phyloP scores from a whole-genome alignment of 1,140 invertebrate species.

The Gerris buenoi region DNA sequence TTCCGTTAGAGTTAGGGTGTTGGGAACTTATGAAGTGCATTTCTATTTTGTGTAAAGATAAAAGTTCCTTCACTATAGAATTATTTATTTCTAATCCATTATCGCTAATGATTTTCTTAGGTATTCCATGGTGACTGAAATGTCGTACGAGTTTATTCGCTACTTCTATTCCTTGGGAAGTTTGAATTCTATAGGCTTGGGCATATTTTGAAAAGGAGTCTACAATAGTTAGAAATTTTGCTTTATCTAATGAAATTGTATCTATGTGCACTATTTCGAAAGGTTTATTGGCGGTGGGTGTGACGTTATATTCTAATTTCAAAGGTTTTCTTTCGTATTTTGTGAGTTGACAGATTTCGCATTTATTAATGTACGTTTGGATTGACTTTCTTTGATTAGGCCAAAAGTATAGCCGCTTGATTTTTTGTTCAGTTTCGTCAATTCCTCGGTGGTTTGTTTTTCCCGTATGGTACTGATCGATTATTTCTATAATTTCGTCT shows the following conservation, averaged over 20 bases:
- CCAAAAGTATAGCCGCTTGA: slow-evolving; percentile 25
- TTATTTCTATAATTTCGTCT: slow-evolving; percentile 13
- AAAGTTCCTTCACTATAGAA: background rate
- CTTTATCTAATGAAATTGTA: background rate
- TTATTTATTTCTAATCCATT: background rate
- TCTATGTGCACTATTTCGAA: slow-evolving; percentile 16
- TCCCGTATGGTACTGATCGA: slow-evolving; percentile 23
- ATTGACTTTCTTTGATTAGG: slow-evolving; percentile 23
- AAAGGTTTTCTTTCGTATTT: slow-evolving; percentile 21
- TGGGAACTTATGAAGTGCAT: background rate
- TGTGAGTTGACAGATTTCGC: slow-evolving; percentile 26
- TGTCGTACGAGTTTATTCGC: background rate
- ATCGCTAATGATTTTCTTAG: background rate
- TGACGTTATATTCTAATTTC: slow-evolving; percentile 22
- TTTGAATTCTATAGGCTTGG: background rate
- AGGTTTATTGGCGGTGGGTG: slow-evolving; percentile 20
- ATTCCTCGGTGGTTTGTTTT: slow-evolving; percentile 25
- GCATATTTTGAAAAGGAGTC: slow-evolving; percentile 2
- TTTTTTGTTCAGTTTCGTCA: slow-evolving; percentile 22
- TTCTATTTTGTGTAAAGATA: background rate
- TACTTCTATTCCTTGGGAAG: slow-evolving; percentile 2
- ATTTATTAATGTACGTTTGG: slow-evolving; percentile 25
- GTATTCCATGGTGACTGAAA: background rate
- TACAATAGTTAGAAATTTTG: background rate
- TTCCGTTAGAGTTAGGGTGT: too few relatives aligned